Evolutionary conservation across 2,113 vertebrate genomes (phyloP).

Genomic region (Mesocricetus auratus): DNA sequence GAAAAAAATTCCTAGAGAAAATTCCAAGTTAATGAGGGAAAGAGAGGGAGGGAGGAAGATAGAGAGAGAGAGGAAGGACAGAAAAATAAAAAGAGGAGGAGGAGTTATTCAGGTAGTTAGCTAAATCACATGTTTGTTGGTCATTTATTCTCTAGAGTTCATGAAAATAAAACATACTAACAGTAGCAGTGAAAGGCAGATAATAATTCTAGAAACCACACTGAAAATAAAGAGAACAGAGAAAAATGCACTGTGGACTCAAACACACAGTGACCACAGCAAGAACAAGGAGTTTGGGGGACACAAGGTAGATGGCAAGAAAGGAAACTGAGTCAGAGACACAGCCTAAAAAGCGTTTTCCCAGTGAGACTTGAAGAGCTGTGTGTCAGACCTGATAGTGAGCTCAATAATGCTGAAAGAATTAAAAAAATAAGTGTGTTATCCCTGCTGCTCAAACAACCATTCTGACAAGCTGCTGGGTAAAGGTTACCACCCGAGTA

Average conservation of each 20-base stretch:
- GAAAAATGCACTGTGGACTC: no score
- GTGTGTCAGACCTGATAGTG: background rate
- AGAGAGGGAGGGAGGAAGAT: background rate
- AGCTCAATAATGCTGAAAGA: background rate
- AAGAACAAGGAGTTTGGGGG: background rate
- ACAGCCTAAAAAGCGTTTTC: background rate
- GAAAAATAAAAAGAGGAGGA: background rate
- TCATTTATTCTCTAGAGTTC: background rate
- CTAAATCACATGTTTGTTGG: background rate
- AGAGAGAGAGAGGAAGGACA: background rate
- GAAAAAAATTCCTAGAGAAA: background rate
- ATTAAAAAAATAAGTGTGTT: background rate
- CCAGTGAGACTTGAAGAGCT: background rate
- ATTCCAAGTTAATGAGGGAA: background rate
- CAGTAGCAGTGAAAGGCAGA: background rate
- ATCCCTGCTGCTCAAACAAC: background rate
- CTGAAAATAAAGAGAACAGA: background rate
- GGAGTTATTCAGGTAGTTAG: background rate
- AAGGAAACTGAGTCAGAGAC: background rate
- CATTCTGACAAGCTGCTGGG: accelerated
- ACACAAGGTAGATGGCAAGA: accelerated
- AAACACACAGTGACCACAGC: background rate
- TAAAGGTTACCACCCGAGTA: background rate
- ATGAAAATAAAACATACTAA: background rate
- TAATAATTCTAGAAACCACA: background rate